Evolutionary conservation across 2,113 vertebrate genomes (phyloP).

Genomic region (Cyprinodon variegatus): DNA sequence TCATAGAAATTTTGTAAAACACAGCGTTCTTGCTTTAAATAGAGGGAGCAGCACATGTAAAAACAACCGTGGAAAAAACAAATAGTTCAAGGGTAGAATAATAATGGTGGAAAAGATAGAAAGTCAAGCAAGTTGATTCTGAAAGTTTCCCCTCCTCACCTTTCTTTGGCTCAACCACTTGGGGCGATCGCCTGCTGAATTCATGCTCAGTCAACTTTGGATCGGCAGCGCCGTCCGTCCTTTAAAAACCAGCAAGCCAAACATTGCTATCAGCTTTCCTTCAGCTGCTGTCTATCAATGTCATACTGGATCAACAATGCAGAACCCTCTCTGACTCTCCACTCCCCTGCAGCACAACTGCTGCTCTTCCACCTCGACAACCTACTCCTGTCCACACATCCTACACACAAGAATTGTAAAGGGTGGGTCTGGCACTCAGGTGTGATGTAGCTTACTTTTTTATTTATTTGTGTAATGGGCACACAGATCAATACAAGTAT

Average conservation of each 20-base stretch:
- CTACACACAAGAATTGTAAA: constrained; percentile 67
- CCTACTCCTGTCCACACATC: constrained; percentile 29
- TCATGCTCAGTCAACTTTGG: constrained; percentile 80
- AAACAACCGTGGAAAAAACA: constrained; percentile 50
- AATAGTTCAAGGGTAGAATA: constrained; percentile 54
- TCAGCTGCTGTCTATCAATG: constrained; percentile 85
- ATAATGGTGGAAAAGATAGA: constrained; percentile 55
- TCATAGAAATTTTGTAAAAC: constrained; percentile 24
- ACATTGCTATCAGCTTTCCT: constrained; percentile 85
- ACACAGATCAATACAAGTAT: constrained; percentile 77
- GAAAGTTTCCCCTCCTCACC: constrained; percentile 65
- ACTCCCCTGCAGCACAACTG: constrained; percentile 71
- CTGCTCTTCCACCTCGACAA: constrained; percentile 59
- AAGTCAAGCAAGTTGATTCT: constrained; percentile 66
- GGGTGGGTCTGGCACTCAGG: constrained; percentile 77
- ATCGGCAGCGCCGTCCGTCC: constrained; percentile 80
- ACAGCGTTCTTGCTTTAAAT: constrained; percentile 20
- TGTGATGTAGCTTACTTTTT: constrained; percentile 71
- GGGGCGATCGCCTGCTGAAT: constrained; percentile 75
- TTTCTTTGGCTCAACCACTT: constrained; percentile 68
- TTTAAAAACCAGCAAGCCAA: constrained; percentile 82
- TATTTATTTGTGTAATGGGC: constrained; percentile 74
- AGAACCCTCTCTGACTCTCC: constrained; percentile 77
- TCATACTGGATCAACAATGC: constrained; percentile 86
- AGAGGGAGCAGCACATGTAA: constrained; percentile 37